phyloP scores from a whole-genome alignment of 1,140 invertebrate species.

The Pseudobourletiella spinata region DNA sequence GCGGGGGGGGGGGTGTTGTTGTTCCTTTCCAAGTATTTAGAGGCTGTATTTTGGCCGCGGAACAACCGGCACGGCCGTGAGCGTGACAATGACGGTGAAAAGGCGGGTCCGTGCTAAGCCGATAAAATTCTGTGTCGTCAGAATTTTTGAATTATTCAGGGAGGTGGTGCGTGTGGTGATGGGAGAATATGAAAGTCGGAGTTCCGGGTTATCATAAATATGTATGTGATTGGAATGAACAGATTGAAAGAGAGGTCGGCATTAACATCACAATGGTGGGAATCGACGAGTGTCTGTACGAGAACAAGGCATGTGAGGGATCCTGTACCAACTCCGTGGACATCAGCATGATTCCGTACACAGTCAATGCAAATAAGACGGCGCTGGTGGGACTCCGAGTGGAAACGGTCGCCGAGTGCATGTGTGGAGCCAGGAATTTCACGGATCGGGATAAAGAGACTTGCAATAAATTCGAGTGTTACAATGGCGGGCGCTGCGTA shows the following conservation, averaged over 20 bases:
- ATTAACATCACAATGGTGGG: conserved; percentile 96
- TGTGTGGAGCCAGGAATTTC: conserved; percentile 83
- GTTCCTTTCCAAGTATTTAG: too few relatives aligned
- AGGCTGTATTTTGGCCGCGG: too few relatives aligned
- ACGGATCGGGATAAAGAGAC: conserved; percentile 63
- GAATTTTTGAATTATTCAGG: too few relatives aligned
- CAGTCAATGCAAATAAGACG: conserved; percentile 95
- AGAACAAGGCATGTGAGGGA: conserved; percentile 89
- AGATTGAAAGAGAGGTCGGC: conserved; percentile 85
- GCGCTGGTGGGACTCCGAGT: conserved; percentile 85
- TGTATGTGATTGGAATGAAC: conserved; percentile 20
- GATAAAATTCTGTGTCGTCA: too few relatives aligned
- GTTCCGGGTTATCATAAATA: too few relatives aligned
- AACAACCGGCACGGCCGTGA: too few relatives aligned
- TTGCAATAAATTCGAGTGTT: conserved; percentile 80
- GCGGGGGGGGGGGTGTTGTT: too few relatives aligned
- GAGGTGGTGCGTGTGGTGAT: too few relatives aligned
- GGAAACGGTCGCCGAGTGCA: conserved; percentile 79
- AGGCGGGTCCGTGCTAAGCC: too few relatives aligned
- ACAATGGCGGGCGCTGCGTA: conserved; percentile 88
- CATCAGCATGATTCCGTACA: conserved; percentile 78
- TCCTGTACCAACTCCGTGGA: conserved; percentile 88
- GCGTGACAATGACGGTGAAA: too few relatives aligned
- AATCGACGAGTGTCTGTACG: conserved; percentile 92
- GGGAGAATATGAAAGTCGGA: too few relatives aligned